Percentiles rank a stretch among this genome's conserved stretches.
These are phyloP conservation scores for Mastacembelus armatus DNA, from an alignment of 2,797 vertebrate genomes.

Conservation along the genomic window DNA sequence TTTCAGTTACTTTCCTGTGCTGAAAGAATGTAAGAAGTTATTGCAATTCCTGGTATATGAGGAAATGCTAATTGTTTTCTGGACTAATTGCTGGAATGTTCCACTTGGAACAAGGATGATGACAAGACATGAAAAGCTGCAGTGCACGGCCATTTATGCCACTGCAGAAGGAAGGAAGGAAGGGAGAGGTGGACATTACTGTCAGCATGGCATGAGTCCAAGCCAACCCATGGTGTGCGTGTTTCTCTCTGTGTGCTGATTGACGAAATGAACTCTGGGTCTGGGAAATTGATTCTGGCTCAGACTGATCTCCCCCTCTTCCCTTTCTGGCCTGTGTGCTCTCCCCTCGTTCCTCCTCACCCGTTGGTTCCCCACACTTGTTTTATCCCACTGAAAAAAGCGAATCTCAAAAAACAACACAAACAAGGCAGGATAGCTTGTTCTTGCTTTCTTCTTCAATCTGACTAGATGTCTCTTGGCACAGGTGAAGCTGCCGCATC, in stretches of 20 bases:
- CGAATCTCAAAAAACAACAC: constrained; percentile 33
- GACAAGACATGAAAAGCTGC: constrained; percentile 58
- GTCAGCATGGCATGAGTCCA: constrained; percentile 65
- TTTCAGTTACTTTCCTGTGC: constrained; percentile 5
- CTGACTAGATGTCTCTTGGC: constrained; percentile 26
- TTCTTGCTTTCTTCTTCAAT: constrained; percentile 39
- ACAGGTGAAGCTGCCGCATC: constrained; percentile 49
- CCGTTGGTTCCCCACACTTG: constrained; percentile 34
- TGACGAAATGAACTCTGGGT: constrained; percentile 82
- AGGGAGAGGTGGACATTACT: constrained; percentile 71
- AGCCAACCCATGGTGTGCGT: constrained; percentile 50
- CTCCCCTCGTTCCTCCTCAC: constrained; percentile 37
- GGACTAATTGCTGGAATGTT: constrained; percentile 53
- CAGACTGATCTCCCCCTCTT: constrained; percentile 60
- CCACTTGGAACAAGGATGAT: constrained; percentile 45
- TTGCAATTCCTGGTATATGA: constrained; percentile 5
- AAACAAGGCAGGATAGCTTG: constrained; percentile 47
- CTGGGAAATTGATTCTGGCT: constrained; percentile 80
- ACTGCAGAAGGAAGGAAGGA: constrained; percentile 55
- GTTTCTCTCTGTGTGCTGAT: constrained; percentile 77
- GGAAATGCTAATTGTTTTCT: constrained; percentile 54
- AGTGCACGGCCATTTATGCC: constrained; percentile 61
- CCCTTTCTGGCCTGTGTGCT: constrained; percentile 31
- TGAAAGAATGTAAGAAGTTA: constrained; percentile 4
- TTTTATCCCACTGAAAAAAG: constrained; percentile 38